Evolutionary conservation across 64 coral and sea anemone species (phyloP), one percentile per base, ranked within the genome.

Genomic region (Astreopora myriophthalma): DNA sequence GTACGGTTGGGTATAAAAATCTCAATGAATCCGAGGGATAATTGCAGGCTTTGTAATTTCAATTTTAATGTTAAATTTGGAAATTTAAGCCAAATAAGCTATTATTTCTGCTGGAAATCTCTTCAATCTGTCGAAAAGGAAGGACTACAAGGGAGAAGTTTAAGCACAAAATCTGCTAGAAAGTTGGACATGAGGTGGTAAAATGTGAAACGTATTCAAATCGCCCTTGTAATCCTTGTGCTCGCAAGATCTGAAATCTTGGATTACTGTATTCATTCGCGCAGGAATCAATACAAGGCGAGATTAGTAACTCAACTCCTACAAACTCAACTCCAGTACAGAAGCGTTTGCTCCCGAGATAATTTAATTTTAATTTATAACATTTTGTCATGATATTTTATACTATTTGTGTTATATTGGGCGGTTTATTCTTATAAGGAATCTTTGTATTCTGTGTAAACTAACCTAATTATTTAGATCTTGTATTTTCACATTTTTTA

Each of bases 51-150:
- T 36, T 75, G 73, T 46, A 22, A 75, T 1, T 75, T 29, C 73
- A 75, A 25, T 37, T 75, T 75, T 1, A 75, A 75, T 6, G 73
- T 75, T 39, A 75, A 75, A 75, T 75, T 39, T 75, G 73, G 73
- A 8, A 36, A 34, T 34, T 13, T 20, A 60, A 20, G 3, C 19
- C 55, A 60, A 60, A 13, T 17, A 60, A 23, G 62, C 24, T 48
- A 3, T n/a, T 35, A 52, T 81, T 57, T 81, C 48, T 31, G 19
- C 48, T 0, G 35, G 40, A 76, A 38, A 76, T 76, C 20, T 76
- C 8, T 76, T 76, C 2, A 76, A 76, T 39, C 74, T 30, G 16
- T 76, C 74, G 13, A 76, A 76, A 49, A 76, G 14, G 19, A 76
- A 49, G 35, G 74, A 76, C 34, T 76, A 34, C n/a, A 42, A 11